A percentile compares a stretch with the other conserved stretches of the same genome.
Conservation (phyloP, 2,888 invertebrate genomes). For the Balanococcus diminutus region DNA sequence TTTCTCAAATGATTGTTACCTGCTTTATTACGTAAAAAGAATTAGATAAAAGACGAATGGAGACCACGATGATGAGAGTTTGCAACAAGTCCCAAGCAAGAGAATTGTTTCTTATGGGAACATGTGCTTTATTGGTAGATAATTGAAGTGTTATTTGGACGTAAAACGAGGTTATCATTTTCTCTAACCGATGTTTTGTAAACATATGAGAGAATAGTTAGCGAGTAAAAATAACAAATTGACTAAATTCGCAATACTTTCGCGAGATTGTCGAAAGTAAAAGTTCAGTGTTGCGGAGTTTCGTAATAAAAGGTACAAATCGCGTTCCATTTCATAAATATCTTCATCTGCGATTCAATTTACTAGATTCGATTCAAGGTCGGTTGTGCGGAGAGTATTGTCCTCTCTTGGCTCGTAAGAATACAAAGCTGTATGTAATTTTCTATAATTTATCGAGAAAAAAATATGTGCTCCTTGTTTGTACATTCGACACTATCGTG, state of each 20-base stretch:
- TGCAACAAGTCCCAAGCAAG: background rate
- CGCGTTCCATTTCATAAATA: background rate
- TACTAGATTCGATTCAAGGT: background rate
- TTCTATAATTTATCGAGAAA: too few relatives aligned
- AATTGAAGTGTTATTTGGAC: background rate
- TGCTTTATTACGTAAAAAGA: background rate
- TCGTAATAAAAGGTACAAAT: background rate
- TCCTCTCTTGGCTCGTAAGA: background rate
- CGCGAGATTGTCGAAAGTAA: background rate
- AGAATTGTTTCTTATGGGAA: slow-evolving; percentile 16
- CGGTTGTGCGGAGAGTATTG: background rate
- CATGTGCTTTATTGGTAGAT: background rate
- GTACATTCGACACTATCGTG: too few relatives aligned
- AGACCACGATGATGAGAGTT: background rate
- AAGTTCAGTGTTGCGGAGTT: background rate
- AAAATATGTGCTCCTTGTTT: too few relatives aligned
- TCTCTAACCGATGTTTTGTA: background rate
- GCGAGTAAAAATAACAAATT: background rate
- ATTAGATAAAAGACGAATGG: background rate
- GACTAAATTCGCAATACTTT: background rate
- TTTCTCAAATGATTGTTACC: background rate
- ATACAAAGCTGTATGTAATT: too few relatives aligned
- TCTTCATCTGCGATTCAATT: background rate
- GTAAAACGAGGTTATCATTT: slow-evolving; percentile 3
- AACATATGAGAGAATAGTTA: background rate